phyloP scores from a whole-genome alignment of 2,888 invertebrate genomes.

The Drosophila melanocephala region DNA sequence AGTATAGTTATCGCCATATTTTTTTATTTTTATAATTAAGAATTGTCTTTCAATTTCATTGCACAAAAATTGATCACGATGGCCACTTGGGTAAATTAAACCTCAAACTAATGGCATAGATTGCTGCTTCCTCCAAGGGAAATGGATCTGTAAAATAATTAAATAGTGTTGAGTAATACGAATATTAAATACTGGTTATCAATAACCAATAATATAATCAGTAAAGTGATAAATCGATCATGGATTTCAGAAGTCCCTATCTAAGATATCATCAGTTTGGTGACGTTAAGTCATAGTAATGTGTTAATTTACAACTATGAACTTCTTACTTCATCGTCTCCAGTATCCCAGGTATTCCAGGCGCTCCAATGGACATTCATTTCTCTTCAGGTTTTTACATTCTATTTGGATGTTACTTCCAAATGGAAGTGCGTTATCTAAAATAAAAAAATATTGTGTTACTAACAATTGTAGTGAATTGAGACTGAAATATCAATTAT shows the following conservation, averaged over 20 bases:
- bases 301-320: neutral
- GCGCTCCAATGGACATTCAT: neutral
- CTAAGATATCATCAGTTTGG: neutral
- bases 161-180: neutral
- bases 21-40: neutral
- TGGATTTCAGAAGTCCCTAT: conserved; percentile 1
- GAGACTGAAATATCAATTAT: neutral
- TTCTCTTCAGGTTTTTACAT: neutral
- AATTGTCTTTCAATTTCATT: neutral
- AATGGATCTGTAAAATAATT: neutral
- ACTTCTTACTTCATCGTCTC: neutral
- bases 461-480: neutral
- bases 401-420: neutral
- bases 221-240: neutral
- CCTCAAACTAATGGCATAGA: neutral
- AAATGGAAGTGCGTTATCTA: neutral
- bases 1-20: neutral
- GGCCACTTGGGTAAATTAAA: neutral
- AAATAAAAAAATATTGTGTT: neutral
- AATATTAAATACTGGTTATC: neutral
- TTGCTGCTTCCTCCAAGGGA: neutral
- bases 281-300: neutral
- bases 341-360: neutral
- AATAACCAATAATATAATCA: neutral
- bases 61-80: neutral